These are phyloP conservation scores for Gracilinanus agilis DNA, from an alignment of 2,113 vertebrate species.

Conservation along the genomic window DNA sequence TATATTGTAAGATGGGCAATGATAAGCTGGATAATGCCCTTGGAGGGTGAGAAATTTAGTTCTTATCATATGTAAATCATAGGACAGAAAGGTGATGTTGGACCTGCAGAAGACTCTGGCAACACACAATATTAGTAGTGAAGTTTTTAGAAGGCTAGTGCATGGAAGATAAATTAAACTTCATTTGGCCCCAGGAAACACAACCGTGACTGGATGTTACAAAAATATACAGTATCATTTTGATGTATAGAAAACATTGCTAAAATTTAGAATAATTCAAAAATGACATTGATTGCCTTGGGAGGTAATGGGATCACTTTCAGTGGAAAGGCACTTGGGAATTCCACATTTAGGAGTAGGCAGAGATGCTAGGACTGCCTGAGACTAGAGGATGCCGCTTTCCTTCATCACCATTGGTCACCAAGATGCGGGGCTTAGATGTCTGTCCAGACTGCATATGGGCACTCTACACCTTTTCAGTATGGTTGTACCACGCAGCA, in stretches of 20 bases:
- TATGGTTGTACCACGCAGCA: background rate
- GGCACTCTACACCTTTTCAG: background rate
- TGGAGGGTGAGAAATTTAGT: background rate
- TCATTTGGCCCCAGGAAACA: background rate
- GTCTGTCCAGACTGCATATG: background rate
- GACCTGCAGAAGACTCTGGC: background rate
- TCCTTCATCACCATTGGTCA: background rate
- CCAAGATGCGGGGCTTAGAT: background rate
- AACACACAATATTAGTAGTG: background rate
- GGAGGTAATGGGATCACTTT: background rate
- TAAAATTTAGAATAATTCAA: background rate
- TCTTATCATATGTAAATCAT: background rate
- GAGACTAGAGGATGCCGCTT: background rate
- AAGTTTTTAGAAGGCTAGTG: background rate
- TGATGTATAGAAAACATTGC: background rate
- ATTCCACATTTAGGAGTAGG: background rate
- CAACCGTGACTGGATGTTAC: background rate
- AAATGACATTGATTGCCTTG: background rate
- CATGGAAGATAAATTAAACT: background rate
- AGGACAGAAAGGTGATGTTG: background rate
- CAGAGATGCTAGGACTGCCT: background rate
- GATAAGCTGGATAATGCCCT: background rate
- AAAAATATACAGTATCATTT: background rate
- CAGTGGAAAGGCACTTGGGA: background rate
- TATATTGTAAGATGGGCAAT: background rate